A percentile compares a stretch with the other conserved stretches of the same genome.
Evolutionary conservation across 1,140 invertebrate genomes (phyloP).

Genomic region (Bombus ignitus): DNA sequence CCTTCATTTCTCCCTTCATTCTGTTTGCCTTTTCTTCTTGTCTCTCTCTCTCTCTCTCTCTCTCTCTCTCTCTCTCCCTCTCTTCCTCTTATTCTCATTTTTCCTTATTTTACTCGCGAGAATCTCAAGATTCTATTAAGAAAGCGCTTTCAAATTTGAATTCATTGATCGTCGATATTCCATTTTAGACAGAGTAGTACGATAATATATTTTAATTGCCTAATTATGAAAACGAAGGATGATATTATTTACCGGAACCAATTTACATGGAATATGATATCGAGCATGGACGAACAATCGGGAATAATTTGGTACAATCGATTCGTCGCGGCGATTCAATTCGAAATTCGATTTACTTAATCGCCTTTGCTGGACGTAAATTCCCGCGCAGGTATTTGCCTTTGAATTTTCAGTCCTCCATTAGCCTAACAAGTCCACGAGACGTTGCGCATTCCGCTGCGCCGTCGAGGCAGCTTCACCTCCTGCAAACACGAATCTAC

Average conservation of each 20-base stretch:
- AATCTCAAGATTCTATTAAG: neutral
- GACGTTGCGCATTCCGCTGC: slow-evolving; percentile 1
- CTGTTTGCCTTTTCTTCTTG: neutral
- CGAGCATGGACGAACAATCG: neutral
- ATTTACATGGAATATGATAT: neutral
- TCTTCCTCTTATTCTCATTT: neutral
- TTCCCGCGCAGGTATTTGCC: slow-evolving; percentile 13
- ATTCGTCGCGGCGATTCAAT: neutral
- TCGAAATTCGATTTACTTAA: slow-evolving; percentile 31
- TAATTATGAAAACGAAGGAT: neutral
- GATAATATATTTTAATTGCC: no score
- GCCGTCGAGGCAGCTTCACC: neutral
- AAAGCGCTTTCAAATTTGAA: neutral
- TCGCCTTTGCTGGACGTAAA: neutral
- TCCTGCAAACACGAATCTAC: slow-evolving; percentile 32
- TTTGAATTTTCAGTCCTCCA: slow-evolving; percentile 30
- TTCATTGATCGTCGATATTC: neutral
- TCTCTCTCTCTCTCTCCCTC: neutral
- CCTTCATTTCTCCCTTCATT: neutral
- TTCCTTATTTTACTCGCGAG: neutral
- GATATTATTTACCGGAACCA: neutral
- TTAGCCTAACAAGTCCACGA: slow-evolving; percentile 14
- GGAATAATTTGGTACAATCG: neutral
- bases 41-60: neutral
- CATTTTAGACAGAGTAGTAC: neutral